These are phyloP conservation scores for Passerina amoena DNA, from an alignment of 2,113 vertebrate genomes.

Conservation along the genomic window DNA sequence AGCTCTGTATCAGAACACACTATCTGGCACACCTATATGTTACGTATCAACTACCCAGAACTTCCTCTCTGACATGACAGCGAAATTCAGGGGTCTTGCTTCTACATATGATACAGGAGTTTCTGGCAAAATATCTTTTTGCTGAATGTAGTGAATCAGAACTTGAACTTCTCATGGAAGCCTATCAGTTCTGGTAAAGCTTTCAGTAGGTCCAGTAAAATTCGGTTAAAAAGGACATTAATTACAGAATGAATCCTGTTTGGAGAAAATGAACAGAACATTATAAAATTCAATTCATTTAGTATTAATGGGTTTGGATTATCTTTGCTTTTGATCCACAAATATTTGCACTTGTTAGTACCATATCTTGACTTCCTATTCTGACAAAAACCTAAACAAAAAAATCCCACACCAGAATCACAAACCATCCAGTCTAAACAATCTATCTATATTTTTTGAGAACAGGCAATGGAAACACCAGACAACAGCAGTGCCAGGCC, in stretches of 20 bases:
- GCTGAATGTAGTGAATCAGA: not conserved
- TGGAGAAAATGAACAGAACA: not conserved
- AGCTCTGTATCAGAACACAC: not conserved
- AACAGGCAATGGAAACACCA: not conserved
- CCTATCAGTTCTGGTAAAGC: not conserved
- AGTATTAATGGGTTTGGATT: not conserved
- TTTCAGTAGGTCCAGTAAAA: not conserved
- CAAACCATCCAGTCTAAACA: not conserved
- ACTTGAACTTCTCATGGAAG: not conserved
- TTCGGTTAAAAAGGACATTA: not conserved
- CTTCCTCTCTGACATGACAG: not conserved
- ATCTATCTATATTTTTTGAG: not conserved
- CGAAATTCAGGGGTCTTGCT: not conserved
- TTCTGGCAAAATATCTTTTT: not conserved
- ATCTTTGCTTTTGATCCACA: not conserved
- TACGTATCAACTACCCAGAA: not conserved
- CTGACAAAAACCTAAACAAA: not conserved
- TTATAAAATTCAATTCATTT: not conserved
- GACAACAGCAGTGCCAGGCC: not conserved
- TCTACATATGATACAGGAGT: not conserved
- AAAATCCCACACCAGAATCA: not conserved
- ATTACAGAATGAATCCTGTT: not conserved
- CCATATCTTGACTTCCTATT: not conserved
- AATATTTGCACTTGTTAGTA: not conserved
- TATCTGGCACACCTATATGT: no score